Percentiles rank a stretch among this genome's conserved stretches.
Conservation (phyloP, 2,888 invertebrate species). For the Penaeus monodon region DNA sequence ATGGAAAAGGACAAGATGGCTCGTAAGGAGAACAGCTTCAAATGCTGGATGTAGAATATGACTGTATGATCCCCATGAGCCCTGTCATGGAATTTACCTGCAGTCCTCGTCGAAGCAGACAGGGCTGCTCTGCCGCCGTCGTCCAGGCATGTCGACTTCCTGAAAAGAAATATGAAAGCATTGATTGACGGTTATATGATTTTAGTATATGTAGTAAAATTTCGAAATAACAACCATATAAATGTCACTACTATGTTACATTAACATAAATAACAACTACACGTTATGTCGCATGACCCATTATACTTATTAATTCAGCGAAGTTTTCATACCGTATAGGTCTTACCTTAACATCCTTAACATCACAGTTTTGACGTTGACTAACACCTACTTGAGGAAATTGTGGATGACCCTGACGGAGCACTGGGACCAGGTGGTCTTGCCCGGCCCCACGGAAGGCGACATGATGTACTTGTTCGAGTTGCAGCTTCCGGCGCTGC, state of each 20-base stretch:
- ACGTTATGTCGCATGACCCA: too few species aligned
- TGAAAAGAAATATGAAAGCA: conserved; percentile 54
- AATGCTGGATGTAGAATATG: conserved; percentile 66
- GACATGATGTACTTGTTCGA: conserved; percentile 69
- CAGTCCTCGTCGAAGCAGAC: conserved; percentile 22
- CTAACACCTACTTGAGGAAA: conserved; percentile 34
- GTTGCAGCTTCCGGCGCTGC: conserved; percentile 69
- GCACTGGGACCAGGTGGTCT: conserved; percentile 70
- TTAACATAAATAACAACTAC: too few species aligned
- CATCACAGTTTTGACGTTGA: neutral
- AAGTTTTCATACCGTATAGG: neutral
- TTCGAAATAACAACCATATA: neutral
- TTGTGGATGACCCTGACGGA: conserved; percentile 68
- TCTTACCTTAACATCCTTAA: neutral
- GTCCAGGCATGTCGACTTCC: conserved; percentile 55
- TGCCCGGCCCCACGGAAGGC: conserved; percentile 70
- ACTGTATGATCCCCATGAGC: neutral
- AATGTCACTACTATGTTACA: too few species aligned
- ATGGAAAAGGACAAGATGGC: neutral
- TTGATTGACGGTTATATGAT: conserved; percentile 55
- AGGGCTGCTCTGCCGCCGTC: conserved; percentile 2
- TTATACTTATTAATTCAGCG: too few species aligned
- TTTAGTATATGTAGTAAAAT: conserved; percentile 18
- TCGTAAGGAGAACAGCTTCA: conserved; percentile 59
- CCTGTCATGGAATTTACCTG: conserved; percentile 48